Percentiles rank a stretch among this genome's conserved stretches.
Conservation (phyloP, 2,888 invertebrate species). For the Polydesmus complanatus region DNA sequence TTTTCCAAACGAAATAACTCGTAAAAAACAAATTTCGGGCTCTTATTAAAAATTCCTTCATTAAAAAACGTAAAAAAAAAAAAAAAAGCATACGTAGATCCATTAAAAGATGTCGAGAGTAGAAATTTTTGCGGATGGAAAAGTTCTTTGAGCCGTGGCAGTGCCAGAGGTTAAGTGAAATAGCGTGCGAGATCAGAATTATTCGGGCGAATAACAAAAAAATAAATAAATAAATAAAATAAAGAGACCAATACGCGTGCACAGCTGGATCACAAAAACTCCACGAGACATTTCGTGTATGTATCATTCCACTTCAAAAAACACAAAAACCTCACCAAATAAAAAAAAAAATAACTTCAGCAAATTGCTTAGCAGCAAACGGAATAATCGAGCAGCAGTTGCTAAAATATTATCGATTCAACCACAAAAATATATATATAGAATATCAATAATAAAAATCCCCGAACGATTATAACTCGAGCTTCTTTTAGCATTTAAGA, state of each 20-base stretch:
- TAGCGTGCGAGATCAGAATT: background rate
- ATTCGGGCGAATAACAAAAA: background rate
- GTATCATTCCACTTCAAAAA: background rate
- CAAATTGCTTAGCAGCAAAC: background rate
- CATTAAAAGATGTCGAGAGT: too few relatives aligned
- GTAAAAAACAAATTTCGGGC: too few relatives aligned
- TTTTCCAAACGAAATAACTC: too few relatives aligned
- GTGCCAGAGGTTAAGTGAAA: background rate
- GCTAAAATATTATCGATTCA: background rate
- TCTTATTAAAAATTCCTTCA: too few relatives aligned
- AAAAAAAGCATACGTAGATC: too few relatives aligned
- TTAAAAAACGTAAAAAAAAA: too few relatives aligned
- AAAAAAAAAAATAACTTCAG: background rate
- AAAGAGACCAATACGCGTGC: background rate
- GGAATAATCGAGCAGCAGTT: background rate
- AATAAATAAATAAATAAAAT: background rate
- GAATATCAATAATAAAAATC: too few relatives aligned
- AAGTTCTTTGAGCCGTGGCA: background rate
- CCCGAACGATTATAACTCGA: too few relatives aligned
- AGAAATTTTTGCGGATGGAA: too few relatives aligned
- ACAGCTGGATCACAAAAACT: background rate
- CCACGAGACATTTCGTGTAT: background rate
- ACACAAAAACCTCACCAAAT: too few relatives aligned
- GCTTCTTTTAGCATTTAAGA: too few relatives aligned
- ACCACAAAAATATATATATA: too few relatives aligned